A percentile compares a stretch with the other conserved stretches of the same genome.
These are phyloP conservation scores for Sardinella longiceps DNA, from an alignment of 2,797 vertebrate genomes.

Conservation along the genomic window DNA sequence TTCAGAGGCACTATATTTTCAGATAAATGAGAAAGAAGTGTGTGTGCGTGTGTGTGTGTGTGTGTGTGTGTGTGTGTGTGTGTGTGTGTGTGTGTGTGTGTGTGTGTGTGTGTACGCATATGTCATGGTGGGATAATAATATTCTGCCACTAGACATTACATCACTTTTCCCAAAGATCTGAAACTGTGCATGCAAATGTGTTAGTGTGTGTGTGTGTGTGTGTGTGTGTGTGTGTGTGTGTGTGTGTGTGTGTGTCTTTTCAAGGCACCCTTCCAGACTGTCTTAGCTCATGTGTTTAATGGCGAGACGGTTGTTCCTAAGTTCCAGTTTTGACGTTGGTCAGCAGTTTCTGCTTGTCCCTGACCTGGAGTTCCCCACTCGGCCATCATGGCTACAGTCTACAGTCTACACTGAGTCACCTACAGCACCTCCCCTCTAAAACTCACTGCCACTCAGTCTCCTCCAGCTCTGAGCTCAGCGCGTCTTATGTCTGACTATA, in stretches of 20 bases:
- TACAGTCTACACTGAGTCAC: too few species aligned
- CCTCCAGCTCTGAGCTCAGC: not conserved
- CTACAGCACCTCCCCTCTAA: too few species aligned
- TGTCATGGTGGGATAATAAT: not conserved
- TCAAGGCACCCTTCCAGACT: slow-evolving; percentile 23
- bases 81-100: slow-evolving; percentile 27
- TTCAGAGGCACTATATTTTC: slow-evolving; percentile 1
- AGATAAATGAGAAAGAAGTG: slow-evolving; percentile 15
- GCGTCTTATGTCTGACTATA: not conserved
- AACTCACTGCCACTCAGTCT: not conserved
- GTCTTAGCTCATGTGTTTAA: slow-evolving; percentile 46
- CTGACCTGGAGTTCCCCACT: not conserved
- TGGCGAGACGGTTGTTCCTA: slow-evolving; percentile 30
- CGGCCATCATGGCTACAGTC: not conserved
- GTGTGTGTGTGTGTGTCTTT: slow-evolving; percentile 30
- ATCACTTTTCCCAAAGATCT: slow-evolving; percentile 51
- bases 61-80: too few species aligned
- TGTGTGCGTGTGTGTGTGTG: slow-evolving; percentile 6
- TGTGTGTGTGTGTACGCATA: slow-evolving; percentile 12
- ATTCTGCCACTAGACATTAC: slow-evolving; percentile 51
- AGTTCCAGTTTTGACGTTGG: slow-evolving; percentile 9
- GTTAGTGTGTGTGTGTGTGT: slow-evolving; percentile 25
- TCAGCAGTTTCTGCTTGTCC: slow-evolving; percentile 38
- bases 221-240: slow-evolving; percentile 31
- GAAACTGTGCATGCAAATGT: slow-evolving; percentile 29